Base-by-base conservation (phyloP, 2,888 invertebrate genomes). In the Buathra laborator region DNA sequence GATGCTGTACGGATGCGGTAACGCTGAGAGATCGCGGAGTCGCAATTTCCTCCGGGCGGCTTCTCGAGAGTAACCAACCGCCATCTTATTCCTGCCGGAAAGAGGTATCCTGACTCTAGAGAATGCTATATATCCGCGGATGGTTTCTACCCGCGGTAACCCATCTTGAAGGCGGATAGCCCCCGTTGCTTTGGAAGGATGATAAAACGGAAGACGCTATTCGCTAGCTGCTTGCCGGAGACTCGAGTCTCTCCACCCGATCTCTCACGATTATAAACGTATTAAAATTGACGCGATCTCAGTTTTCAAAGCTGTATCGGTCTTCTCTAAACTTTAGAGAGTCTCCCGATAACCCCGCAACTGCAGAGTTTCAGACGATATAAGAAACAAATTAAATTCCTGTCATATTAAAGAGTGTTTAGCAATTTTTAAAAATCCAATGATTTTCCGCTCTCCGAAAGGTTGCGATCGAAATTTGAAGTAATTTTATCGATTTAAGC, bases 11-110 rank as follows among this genome's bases (percentile, higher is more conserved):
- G 81, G 76, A 77, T 77, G 84, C 67, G 72, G 62, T 29, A 77
- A 81, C 68, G 67, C 84, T 77, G 72, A 67, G 62, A 81, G 81
- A 81, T 84, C 76, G 71, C 53, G 72, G 59, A 64, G 71, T 74
- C 72, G 84, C 84, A 84, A 84, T 84, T 77, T 84, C 84, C 84
- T 81, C 48, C 72, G 72, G 62, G 44, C 37, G 66, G 68, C 72
- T 75, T 29, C 48, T 56, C 51, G 67, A 64, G 72, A 77, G 72
- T 81, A 84, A 84, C 81, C 76, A 77, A 81, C 71, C 76, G 44
- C 67, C 72, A 81, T 81, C 84, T 84, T 81, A 77, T 84, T 81
- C 77, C 68, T 77, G 84, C 81, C 72, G 81, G 81, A 81, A 81
- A 77, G 84, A 62, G 37, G 81, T 51, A 72, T 62, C 72, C 72